Evolutionary conservation across 2,888 invertebrate genomes (phyloP).

Genomic region (Celastrina argiolus): DNA sequence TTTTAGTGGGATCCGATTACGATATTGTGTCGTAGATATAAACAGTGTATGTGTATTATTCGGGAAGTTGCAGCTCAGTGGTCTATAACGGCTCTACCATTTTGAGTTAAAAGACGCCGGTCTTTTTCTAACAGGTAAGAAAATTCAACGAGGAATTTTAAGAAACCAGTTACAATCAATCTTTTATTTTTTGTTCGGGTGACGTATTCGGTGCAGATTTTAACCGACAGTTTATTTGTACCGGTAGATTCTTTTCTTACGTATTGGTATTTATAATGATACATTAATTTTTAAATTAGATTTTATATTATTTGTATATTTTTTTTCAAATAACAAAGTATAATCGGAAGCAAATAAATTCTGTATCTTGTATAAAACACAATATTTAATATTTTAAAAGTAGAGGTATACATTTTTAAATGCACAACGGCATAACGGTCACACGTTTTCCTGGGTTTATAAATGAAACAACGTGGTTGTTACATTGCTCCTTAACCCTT

Average conservation of each 20-base stretch:
- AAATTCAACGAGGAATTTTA: constrained; percentile 24
- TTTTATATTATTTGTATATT: not conserved
- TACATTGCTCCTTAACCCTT: not conserved
- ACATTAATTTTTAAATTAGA: not conserved
- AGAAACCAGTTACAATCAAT: constrained; percentile 21
- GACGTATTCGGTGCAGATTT: constrained; percentile 9
- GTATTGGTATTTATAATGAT: not conserved
- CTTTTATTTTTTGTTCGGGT: constrained; percentile 1
- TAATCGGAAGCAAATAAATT: not conserved
- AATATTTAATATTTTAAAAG: not conserved
- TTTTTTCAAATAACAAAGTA: not conserved
- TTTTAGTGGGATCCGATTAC: constrained; percentile 28
- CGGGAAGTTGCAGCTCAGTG: constrained; percentile 47
- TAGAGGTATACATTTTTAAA: not conserved
- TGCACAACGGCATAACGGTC: constrained; percentile 11
- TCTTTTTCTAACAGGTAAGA: constrained; percentile 62
- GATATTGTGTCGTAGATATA: constrained; percentile 30
- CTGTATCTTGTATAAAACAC: not conserved
- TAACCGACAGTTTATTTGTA: not conserved
- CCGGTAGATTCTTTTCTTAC: not conserved
- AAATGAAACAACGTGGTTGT: constrained; percentile 1
- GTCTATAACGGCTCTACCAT: constrained; percentile 44
- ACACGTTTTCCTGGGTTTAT: not conserved
- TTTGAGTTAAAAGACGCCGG: constrained; percentile 51
- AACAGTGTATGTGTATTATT: constrained; percentile 48